Evolutionary conservation across 23 tunicate species (phyloP).

Genomic region (Halocynthia aurantium): DNA sequence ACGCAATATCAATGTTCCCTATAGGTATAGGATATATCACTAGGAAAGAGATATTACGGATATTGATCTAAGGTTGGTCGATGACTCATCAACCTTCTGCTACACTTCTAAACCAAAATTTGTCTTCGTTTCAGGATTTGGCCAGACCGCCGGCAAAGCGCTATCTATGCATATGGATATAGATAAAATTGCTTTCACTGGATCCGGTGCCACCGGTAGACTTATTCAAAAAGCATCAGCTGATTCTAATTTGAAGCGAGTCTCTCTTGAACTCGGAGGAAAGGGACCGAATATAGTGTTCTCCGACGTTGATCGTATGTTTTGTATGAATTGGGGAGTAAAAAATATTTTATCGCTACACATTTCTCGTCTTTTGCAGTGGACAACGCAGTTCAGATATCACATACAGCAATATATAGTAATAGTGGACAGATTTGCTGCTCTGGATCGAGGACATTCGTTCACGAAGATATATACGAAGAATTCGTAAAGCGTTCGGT

Average conservation of each 20-base stretch:
- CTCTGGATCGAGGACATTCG: slow-evolving; percentile 46
- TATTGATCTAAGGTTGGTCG: too few species aligned
- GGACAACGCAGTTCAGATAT: slow-evolving; percentile 37
- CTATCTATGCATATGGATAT: slow-evolving; percentile 69
- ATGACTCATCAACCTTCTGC: too few species aligned
- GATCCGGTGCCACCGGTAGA: slow-evolving; percentile 64
- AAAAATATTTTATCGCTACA: too few species aligned
- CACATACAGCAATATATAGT: slow-evolving; percentile 30
- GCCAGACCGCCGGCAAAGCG: slow-evolving; percentile 69
- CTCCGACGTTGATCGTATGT: slow-evolving; percentile 65
- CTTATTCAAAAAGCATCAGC: slow-evolving; percentile 70
- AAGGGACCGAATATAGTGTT: slow-evolving; percentile 69
- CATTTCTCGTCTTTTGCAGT: slow-evolving; percentile 17
- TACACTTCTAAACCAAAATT: background rate
- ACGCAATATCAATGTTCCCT: too few species aligned
- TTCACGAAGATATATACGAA: slow-evolving; percentile 58
- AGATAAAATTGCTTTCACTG: slow-evolving; percentile 78
- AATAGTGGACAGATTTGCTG: slow-evolving; percentile 52
- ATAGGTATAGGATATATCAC: too few species aligned
- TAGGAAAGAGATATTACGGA: too few species aligned
- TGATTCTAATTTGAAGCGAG: slow-evolving; percentile 54
- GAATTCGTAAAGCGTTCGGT: slow-evolving; percentile 40
- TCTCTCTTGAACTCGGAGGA: slow-evolving; percentile 89
- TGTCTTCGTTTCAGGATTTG: slow-evolving; percentile 45
- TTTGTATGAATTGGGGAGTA: background rate